Base-by-base conservation (phyloP, 2,113 vertebrate genomes). In the Thymallus thymallus region DNA sequence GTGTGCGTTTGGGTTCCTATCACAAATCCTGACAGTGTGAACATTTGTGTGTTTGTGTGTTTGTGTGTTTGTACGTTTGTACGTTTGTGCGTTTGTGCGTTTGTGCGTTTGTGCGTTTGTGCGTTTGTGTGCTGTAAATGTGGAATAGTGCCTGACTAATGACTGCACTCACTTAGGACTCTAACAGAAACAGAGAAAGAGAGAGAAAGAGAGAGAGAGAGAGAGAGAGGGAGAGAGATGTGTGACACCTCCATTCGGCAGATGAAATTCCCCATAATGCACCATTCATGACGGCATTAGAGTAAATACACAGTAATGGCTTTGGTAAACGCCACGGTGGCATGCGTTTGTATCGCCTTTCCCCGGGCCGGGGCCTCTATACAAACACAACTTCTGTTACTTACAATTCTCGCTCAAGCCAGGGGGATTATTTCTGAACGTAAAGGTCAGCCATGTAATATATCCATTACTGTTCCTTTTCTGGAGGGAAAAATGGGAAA, bases 321-420 rank as follows among this genome's bases (percentile, higher is more conserved):
- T 84, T 79, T 67, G 76, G 68, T 82, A 76, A 80, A 82, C 29
- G 70, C 22, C 68, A 30, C 29, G 23, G 66, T 75, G 16, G 79
- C 18, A 73, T 74, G 74, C 46, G 74, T 77, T 79, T 79, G 78
- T 84, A 76, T 82, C 71, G 69, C 71, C 68, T 72, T 81, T 76
- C 70, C 75, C 75, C 73, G 75, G 63, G n/a, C 24, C 77, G 48
- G 3, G 85, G 89, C 88, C 75, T 84, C 86, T 80, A 82, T 86
- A 74, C 83, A 91, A 90, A 88, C 81, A 86, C 68, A 85, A 84
- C 79, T 87, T 86, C 80, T 82, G 70, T 82, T 76, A 81, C 76
- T 86, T 84, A 76, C 75, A 85, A 68, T 84, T 82, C 79, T 79
- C 79, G 64, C 71, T 78, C 70, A 73, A 76, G 58, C 68, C 71